Percentiles rank a stretch among this genome's conserved stretches.
Evolutionary conservation across 2,888 invertebrate genomes (phyloP).

Genomic region (Myathropa florea): DNA sequence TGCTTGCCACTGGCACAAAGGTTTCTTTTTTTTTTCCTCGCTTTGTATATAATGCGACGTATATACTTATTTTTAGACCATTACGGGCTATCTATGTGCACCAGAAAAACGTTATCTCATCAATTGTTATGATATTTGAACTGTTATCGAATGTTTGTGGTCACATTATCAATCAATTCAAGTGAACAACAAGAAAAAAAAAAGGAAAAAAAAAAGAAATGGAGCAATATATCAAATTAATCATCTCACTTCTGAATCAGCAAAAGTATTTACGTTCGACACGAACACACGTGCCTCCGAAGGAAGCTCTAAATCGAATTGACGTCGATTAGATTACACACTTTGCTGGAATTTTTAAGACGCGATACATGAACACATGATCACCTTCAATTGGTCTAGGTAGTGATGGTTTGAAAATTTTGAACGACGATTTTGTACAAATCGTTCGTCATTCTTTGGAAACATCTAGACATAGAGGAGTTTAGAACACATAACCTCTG

Average conservation of each 20-base stretch:
- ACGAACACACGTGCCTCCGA: not conserved
- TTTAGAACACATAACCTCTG: too few relatives aligned
- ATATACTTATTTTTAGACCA: not conserved
- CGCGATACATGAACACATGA: not conserved
- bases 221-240: constrained; percentile 21
- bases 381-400: not conserved
- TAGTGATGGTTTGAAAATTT: not conserved
- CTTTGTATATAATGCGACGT: not conserved
- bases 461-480: too few relatives aligned
- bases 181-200: not conserved
- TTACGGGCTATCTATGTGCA: not conserved
- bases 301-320: not conserved
- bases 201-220: not conserved
- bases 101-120: constrained; percentile 35
- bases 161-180: constrained; percentile 25
- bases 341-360: not conserved
- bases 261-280: not conserved
- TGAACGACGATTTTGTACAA: too few relatives aligned
- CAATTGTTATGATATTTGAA: constrained; percentile 21
- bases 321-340: not conserved
- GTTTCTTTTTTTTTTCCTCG: not conserved
- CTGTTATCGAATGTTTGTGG: constrained; percentile 31
- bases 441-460: too few relatives aligned
- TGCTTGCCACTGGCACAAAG: not conserved
- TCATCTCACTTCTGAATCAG: not conserved